Percentiles rank a stretch among this genome's conserved stretches.
These are phyloP conservation scores for Calephelis perditalis DNA, from an alignment of 2,888 invertebrate genomes.

Conservation along the genomic window DNA sequence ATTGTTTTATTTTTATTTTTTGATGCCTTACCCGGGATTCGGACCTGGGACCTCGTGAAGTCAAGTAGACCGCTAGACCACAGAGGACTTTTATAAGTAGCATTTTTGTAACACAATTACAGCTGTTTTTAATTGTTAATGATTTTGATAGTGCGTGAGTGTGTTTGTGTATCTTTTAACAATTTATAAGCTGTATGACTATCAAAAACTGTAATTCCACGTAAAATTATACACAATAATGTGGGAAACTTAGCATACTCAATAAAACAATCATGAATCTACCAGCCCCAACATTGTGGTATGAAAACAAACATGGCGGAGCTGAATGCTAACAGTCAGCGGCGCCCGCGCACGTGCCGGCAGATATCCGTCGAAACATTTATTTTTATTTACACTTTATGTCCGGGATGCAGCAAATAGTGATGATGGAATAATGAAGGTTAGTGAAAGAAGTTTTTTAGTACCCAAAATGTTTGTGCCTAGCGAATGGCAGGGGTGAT, in stretches of 20 bases:
- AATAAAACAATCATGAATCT: conserved; percentile 63
- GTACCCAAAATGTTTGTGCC: conserved; percentile 18
- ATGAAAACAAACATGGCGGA: conserved; percentile 64
- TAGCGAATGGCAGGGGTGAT: neutral
- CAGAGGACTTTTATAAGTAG: too few species aligned
- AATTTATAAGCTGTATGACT: too few species aligned
- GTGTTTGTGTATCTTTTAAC: too few species aligned
- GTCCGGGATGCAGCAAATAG: conserved; percentile 39
- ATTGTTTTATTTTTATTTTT: too few species aligned
- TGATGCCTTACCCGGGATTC: too few species aligned
- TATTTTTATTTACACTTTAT: conserved; percentile 60
- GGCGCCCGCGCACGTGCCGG: conserved; percentile 60
- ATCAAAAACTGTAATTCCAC: too few species aligned
- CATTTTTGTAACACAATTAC: too few species aligned
- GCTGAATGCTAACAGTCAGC: conserved; percentile 59
- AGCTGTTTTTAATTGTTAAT: too few species aligned
- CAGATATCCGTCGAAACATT: conserved; percentile 60
- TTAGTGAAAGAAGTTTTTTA: conserved; percentile 27
- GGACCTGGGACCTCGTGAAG: too few species aligned
- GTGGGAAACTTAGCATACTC: conserved; percentile 41
- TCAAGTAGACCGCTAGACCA: too few species aligned
- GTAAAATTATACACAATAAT: conserved; percentile 22
- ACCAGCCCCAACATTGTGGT: conserved; percentile 38
- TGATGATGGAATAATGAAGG: conserved; percentile 35
- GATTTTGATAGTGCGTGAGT: too few species aligned